Percentiles rank a stretch among this genome's conserved stretches.
phyloP scores from a whole-genome alignment of 30 jellyfish, hydroid and myxozoan genomes.

The Chrysaora quinquecirrha region DNA sequence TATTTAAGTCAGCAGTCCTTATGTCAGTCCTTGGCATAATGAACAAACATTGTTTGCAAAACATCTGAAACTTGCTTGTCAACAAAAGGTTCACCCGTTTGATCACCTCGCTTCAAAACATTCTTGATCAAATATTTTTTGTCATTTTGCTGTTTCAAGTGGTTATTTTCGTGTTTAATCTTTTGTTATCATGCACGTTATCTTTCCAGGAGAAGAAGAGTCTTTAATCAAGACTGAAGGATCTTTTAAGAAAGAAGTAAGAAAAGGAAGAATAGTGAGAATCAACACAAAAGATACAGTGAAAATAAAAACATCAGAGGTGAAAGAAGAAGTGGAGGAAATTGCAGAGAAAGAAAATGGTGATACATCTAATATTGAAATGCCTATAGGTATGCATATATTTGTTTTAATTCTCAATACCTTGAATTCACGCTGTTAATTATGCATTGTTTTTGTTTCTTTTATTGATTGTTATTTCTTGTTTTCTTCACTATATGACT shows the following conservation, averaged over 20 bases:
- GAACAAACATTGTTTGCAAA: no score
- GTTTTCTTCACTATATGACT: not conserved
- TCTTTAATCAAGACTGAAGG: conserved; percentile 7
- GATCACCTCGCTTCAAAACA: no score
- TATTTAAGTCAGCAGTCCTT: no score
- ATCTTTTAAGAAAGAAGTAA: conserved; percentile 47
- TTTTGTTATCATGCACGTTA: no score
- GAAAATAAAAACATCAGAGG: conserved; percentile 26
- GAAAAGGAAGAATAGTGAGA: conserved; percentile 64
- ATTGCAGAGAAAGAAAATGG: not conserved
- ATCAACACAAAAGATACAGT: conserved; percentile 64
- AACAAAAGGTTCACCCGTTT: no score
- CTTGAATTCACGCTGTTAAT: not conserved
- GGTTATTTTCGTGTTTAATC: no score
- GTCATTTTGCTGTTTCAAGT: no score
- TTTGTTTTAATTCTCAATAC: no score
- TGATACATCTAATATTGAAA: not conserved
- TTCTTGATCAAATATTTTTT: no score
- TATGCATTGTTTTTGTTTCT: conserved; percentile 6
- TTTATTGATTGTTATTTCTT: not conserved
- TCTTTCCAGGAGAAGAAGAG: not conserved
- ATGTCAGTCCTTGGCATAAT: no score
- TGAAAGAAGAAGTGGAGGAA: conserved; percentile 14
- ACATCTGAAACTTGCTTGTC: no score
- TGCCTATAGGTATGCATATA: not conserved